A percentile compares a stretch with the other conserved stretches of the same genome.
Evolutionary conservation across 2,113 vertebrate species (phyloP).

Genomic region (Epinephelus cyanopodus): DNA sequence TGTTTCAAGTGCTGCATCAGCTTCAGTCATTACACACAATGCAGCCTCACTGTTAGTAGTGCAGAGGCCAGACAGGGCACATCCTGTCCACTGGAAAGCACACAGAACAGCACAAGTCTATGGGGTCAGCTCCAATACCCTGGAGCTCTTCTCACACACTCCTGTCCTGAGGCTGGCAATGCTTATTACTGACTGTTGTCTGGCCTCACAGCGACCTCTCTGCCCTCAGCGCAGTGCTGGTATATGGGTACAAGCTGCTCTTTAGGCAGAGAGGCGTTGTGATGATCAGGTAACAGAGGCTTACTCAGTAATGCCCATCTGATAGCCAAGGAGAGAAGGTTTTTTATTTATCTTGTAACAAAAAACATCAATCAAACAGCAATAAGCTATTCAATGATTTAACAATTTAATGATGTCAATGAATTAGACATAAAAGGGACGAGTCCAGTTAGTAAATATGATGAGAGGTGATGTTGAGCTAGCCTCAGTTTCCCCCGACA

Average conservation of each 20-base stretch:
- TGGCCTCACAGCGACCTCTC: slow-evolving; percentile 61
- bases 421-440: slow-evolving; percentile 60
- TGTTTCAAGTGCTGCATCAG: slow-evolving; percentile 43
- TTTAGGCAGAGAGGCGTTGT: slow-evolving; percentile 39
- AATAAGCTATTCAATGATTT: slow-evolving; percentile 44
- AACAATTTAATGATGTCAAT: slow-evolving; percentile 57
- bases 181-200: slow-evolving; percentile 77
- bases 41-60: slow-evolving; percentile 77
- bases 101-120: slow-evolving; percentile 64
- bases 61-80: slow-evolving; percentile 40
- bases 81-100: slow-evolving; percentile 48
- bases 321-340: slow-evolving; percentile 58
- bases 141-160: slow-evolving; percentile 69
- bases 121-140: slow-evolving; percentile 65
- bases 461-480: slow-evolving; percentile 33
- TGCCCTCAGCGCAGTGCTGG: not conserved
- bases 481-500: slow-evolving; percentile 35
- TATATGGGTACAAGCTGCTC: not conserved
- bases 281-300: slow-evolving; percentile 69
- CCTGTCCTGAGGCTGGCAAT: slow-evolving; percentile 53
- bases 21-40: slow-evolving; percentile 61
- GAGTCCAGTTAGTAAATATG: slow-evolving; percentile 70
- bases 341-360: slow-evolving; percentile 26
- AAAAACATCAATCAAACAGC: slow-evolving; percentile 57
- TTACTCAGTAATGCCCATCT: slow-evolving; percentile 66